Percentiles rank a stretch among this genome's conserved stretches.
phyloP scores from a whole-genome alignment of 2,888 invertebrate species.

The Caenorhabditis imperialis region DNA sequence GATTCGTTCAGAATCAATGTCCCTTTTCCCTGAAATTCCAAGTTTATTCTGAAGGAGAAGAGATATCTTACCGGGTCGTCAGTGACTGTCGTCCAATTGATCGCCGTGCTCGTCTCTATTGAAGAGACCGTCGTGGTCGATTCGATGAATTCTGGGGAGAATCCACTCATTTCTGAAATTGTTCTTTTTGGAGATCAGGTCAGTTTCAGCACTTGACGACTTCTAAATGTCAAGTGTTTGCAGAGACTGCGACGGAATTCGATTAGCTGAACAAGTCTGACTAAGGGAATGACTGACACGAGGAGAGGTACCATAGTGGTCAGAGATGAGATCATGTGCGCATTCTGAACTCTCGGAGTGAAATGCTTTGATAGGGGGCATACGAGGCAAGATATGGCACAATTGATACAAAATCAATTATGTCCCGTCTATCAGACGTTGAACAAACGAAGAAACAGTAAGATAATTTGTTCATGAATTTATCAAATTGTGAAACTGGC shows the following conservation, averaged over 20 bases:
- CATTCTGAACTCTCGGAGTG: too few relatives aligned
- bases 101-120: too few relatives aligned
- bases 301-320: background rate
- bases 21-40: constrained; percentile 41
- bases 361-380: too few relatives aligned
- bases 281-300: constrained; percentile 1
- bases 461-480: too few relatives aligned
- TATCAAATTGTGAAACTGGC: too few relatives aligned
- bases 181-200: too few relatives aligned
- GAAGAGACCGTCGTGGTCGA: constrained; percentile 1
- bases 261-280: constrained; percentile 13
- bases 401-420: too few relatives aligned
- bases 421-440: too few relatives aligned
- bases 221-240: constrained; percentile 4
- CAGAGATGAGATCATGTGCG: background rate
- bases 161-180: too few relatives aligned
- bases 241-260: constrained; percentile 15
- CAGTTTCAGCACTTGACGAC: too few relatives aligned
- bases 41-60: background rate
- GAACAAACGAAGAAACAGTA: too few relatives aligned
- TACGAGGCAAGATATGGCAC: too few relatives aligned
- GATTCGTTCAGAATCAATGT: constrained; percentile 51
- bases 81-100: constrained; percentile 21
- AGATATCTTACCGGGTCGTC: constrained; percentile 45
- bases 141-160: constrained; percentile 14